phyloP scores from a whole-genome alignment of 2,888 invertebrate genomes.

The Xestia rhomboidea region DNA sequence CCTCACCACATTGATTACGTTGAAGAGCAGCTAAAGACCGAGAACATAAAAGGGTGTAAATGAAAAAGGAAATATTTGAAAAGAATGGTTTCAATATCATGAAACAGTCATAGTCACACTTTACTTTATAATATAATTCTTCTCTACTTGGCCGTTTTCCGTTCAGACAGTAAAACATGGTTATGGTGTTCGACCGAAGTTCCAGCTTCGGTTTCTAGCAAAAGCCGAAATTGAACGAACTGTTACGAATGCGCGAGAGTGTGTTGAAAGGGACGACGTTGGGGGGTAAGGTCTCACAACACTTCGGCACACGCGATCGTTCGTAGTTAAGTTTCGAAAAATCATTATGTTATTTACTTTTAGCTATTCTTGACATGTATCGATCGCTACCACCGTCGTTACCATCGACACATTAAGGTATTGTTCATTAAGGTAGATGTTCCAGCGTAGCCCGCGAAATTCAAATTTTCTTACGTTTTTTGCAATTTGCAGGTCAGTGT shows the following conservation, averaged over 20 bases:
- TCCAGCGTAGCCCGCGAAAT: no score
- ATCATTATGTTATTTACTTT: no score
- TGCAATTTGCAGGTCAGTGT: no score
- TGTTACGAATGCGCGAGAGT: no score
- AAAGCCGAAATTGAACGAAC: no score
- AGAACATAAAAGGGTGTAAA: constrained; percentile 19
- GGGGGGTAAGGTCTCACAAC: no score
- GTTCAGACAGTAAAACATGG: background rate
- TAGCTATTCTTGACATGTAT: background rate
- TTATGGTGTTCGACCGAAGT: background rate
- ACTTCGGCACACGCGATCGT: no score
- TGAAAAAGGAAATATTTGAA: background rate
- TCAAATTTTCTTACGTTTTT: no score
- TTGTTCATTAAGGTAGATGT: no score
- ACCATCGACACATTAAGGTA: background rate
- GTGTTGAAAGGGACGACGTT: no score
- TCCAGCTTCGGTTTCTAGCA: background rate
- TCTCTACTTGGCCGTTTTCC: background rate
- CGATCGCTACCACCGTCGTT: background rate
- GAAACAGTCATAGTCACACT: background rate
- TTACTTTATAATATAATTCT: background rate
- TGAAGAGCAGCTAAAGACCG: constrained; percentile 3
- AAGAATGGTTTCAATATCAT: background rate
- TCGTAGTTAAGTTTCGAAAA: no score
- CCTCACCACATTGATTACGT: constrained; percentile 14